Evolutionary conservation across 2,888 invertebrate genomes (phyloP), one percentile per base, ranked within the genome.

Genomic region (Anarsia innoxiella): DNA sequence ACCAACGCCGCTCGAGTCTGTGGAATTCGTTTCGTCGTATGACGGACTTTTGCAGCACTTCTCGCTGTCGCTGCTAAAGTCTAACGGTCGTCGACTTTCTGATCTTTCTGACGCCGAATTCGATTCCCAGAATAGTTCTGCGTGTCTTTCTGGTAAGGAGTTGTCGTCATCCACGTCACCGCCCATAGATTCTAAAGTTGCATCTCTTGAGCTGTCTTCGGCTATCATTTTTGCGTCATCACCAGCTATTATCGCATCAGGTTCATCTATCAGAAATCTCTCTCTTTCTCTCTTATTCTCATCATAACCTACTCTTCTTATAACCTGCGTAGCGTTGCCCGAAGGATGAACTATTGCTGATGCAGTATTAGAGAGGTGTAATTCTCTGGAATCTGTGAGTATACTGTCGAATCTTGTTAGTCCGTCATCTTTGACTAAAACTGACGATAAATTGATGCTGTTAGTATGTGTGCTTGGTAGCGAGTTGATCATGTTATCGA

Each of bases 1-100:
- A 5, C 78, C 74, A 11, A 70, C 53, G 0, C 76, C 74, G 37
- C 76, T 75, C 0, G 83, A 79, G 34, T 85, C 84, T 0, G 79
- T 80, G 0, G 80, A 82, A 31, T 78, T 76, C 0, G 72, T 68
- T 46, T 83, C 80, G 31, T 85, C 84, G 45, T 53, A 67, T 0
- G 69, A 73, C 0, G 85, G 82, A 40, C 82, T 85, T 38, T 79
- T 82, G 50, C 82, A 80, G 46, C 84, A 83, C 40, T 85, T 85
- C 30, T 85, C 85, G 41, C 79, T 83, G 45, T 86, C 85, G 39
- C 78, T 82, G 47, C 82, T 83, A 39, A 72, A 85, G 36, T 84
- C 79, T 14, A 78, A 41, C 0, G 68, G 71, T 4, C 79, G 48
- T 3, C 75, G 48, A 25, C 65, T 53, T 5, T 78, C 83, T 0